A percentile compares a stretch with the other conserved stretches of the same genome.
Conservation (phyloP, 1,140 invertebrate species). For the Trichonephila clavata region DNA sequence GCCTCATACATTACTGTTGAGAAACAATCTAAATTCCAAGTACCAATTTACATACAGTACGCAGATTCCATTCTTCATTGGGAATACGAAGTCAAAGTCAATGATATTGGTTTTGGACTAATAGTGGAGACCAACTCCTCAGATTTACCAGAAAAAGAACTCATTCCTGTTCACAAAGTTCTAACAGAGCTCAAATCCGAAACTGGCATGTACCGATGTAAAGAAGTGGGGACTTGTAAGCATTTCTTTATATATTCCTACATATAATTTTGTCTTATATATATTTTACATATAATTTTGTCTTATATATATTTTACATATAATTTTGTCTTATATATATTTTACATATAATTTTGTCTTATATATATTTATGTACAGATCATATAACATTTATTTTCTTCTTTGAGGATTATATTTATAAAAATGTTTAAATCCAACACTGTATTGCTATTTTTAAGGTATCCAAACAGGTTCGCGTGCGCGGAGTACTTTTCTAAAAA, state of each 20-base stretch:
- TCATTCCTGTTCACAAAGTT: background rate
- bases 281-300: too few species aligned
- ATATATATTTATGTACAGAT: too few species aligned
- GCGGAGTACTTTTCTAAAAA: too few species aligned
- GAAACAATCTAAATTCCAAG: background rate
- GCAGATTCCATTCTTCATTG: background rate
- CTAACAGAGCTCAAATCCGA: background rate
- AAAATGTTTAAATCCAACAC: too few species aligned
- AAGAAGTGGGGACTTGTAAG: slow-evolving; percentile 19
- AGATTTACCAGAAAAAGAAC: background rate
- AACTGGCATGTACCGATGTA: background rate
- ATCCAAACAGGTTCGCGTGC: too few species aligned
- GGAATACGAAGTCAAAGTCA: background rate
- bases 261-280: background rate
- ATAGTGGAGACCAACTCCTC: too few species aligned
- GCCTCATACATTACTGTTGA: background rate
- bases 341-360: too few species aligned
- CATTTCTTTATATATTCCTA: background rate
- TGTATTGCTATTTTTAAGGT: too few species aligned
- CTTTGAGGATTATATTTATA: too few species aligned
- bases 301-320: background rate
- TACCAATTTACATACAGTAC: background rate
- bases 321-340: background rate
- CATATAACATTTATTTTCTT: too few species aligned
- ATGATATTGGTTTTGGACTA: slow-evolving; percentile 20